phyloP scores from a whole-genome alignment of 1,140 invertebrate species.

The Nebria ingens region DNA sequence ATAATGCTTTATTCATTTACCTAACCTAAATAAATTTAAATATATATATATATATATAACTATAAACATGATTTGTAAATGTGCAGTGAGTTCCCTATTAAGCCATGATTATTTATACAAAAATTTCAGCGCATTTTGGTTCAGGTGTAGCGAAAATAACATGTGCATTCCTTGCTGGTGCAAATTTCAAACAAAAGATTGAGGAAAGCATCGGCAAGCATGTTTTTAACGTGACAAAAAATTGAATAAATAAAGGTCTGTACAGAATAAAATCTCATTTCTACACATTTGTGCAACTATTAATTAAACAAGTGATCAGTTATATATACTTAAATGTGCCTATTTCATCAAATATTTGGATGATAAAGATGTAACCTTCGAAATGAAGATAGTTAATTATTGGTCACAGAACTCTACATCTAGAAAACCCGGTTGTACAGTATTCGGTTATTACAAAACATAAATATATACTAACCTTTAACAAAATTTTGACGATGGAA shows the following conservation, averaged over 20 bases:
- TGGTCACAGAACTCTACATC: neutral
- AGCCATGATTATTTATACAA: neutral
- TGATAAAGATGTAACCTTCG: slow-evolving; percentile 7
- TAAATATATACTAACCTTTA: slow-evolving; percentile 1
- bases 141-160: no score
- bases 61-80: neutral
- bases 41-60: neutral
- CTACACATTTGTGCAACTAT: neutral
- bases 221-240: neutral
- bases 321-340: neutral
- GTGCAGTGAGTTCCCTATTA: neutral
- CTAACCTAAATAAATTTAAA: slow-evolving; percentile 1
- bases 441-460: neutral
- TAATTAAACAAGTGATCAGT: neutral
- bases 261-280: no score
- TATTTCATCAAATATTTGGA: neutral
- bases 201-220: neutral
- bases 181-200: neutral
- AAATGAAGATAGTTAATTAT: slow-evolving; percentile 8
- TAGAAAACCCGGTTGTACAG: neutral
- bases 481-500: neutral
- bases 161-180: no score
- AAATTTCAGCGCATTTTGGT: no score
- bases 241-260: neutral
- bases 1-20: no score